Base-by-base conservation (phyloP, 2,888 invertebrate genomes). In the Ceraclea dissimilis region DNA sequence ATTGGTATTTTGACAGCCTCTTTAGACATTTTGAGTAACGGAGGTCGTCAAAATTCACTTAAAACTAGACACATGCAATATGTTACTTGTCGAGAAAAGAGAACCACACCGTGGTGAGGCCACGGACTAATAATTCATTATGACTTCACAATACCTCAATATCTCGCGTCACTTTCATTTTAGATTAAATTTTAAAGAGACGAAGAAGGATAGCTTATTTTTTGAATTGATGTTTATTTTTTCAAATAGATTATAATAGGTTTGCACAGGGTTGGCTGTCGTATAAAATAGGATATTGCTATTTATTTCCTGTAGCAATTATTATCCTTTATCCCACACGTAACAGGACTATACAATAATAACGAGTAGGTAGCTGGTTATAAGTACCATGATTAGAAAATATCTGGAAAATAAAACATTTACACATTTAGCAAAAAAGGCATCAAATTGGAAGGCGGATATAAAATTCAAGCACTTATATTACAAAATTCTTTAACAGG, bases 61-160 rank as follows among this genome's bases (percentile, higher is more conserved):
- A 58, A 57, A 60, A 47, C 57, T 58, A 58, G 60, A 60, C 60
- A 60, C 47, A 49, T 51, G 17, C 55, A 54, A 59, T 56, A 53
- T 51, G 54, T 56, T 52, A 56, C 47, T 43, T 46, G 33, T 18
- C 19, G 16, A 19, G 47, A 20, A 6, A 5, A 2, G 16, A 19
- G 47, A 20, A 6, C 16, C 2, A 13, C 39, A n/a, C 8, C 5
- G 39, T 39, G 39, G 2, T 16, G 39, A 39, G 39, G 39, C 16
- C 13, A 39, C 13, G 39, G 13, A 39, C 39, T 13, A 39, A 39
- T 39, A 39, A 16, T 39, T 39, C 16, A 39, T 39, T 39, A 39
- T 39, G 16, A 39, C 39, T 39, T 26, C 13, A 39, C 16, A 39
- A 39, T 39, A 39, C 4, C 39, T 4, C n/a, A 13, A 16, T 39